Evolutionary conservation across 1,140 invertebrate genomes (phyloP).

Genomic region (Halictus rubicundus): DNA sequence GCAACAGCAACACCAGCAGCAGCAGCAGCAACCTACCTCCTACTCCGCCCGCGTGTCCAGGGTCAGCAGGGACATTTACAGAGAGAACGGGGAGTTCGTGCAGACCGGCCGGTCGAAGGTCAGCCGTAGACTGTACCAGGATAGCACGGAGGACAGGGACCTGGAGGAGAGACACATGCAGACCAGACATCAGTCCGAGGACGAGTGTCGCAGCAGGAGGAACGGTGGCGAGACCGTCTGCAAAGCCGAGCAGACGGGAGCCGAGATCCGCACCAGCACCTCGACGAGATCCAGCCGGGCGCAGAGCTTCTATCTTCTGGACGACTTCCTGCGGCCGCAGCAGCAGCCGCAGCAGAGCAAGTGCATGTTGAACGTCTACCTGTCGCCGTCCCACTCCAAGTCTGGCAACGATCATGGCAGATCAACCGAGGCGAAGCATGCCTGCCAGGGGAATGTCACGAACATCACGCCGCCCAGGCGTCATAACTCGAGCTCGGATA

Average conservation of each 20-base stretch:
- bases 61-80: conserved; percentile 61
- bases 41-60: conserved; percentile 68
- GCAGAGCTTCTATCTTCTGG: conserved; percentile 81
- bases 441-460: conserved; percentile 58
- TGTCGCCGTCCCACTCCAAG: conserved; percentile 63
- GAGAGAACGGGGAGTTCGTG: conserved; percentile 69
- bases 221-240: conserved; percentile 50
- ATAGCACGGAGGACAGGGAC: conserved; percentile 49
- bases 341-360: conserved; percentile 68
- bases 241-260: conserved; percentile 43
- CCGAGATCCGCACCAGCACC: conserved; percentile 58
- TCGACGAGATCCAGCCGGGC: conserved; percentile 74
- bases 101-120: conserved; percentile 69
- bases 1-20: conserved; percentile 46
- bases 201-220: conserved; percentile 50
- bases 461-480: conserved; percentile 78
- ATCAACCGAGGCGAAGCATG: conserved; percentile 62
- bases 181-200: conserved; percentile 58
- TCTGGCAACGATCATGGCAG: conserved; percentile 57
- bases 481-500: conserved; percentile 79
- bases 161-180: conserved; percentile 42
- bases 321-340: conserved; percentile 80
- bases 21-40: conserved; percentile 65
- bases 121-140: conserved; percentile 70
- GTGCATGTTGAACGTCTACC: conserved; percentile 70